Conservation (phyloP, 2,797 vertebrate species). For the Lemur catta region DNA sequence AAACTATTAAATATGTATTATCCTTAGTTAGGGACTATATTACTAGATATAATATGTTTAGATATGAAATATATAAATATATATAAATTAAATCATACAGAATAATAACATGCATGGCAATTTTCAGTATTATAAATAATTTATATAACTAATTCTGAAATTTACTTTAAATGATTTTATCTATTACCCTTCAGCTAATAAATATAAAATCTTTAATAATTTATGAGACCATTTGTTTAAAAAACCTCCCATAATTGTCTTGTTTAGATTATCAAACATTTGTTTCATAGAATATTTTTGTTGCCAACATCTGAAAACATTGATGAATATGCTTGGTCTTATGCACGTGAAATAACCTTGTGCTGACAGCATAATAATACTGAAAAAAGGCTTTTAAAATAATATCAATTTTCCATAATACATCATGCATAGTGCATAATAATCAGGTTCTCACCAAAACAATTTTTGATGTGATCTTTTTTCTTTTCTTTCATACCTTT, state of each 20-base stretch:
- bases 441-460: slow-evolving; percentile 55
- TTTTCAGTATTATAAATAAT: neutral
- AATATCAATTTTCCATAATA: slow-evolving; percentile 74
- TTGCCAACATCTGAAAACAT: slow-evolving; percentile 47
- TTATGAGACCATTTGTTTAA: neutral
- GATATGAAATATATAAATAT: neutral
- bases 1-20: neutral
- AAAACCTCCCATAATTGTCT: neutral
- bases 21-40: neutral
- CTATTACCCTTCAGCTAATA: neutral
- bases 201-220: neutral
- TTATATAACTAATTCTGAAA: neutral
- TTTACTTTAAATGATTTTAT: neutral
- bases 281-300: slow-evolving; percentile 36
- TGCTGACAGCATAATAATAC: slow-evolving; percentile 68
- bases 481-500: slow-evolving; percentile 61
- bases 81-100: neutral
- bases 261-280: slow-evolving; percentile 43
- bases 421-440: slow-evolving; percentile 54
- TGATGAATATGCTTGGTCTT: slow-evolving; percentile 44
- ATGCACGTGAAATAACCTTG: slow-evolving; percentile 64
- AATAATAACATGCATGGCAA: neutral
- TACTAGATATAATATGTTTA: neutral
- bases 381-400: slow-evolving; percentile 73
- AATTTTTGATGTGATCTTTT: slow-evolving; percentile 55